Base-by-base conservation (phyloP, 2,797 vertebrate genomes). In the Euphonia xanthogaster region DNA sequence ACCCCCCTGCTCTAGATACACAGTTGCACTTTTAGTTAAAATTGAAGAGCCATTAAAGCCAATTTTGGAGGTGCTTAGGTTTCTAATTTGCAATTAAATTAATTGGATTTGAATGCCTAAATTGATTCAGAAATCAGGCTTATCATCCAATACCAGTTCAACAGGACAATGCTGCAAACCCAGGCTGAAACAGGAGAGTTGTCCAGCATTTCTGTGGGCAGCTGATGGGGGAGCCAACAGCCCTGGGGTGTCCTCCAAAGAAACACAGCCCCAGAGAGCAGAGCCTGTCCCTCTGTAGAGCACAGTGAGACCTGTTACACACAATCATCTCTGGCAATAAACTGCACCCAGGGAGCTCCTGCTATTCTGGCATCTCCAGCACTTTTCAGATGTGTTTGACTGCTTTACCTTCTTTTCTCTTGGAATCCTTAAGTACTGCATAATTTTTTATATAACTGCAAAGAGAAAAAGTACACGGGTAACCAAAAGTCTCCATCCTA, bases 1-100 rank as follows among this genome's bases (percentile, higher is more conserved):
- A 93, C 75, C 54, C 58, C 95, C 75, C 94, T 90, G 81, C 81
- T 92, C 85, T 74, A 91, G 90, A 91, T 86, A 80, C 53, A 84
- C 66, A 39, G 44, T 68, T 75, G 75, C 14, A 83, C 31, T 89
- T 90, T 72, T 78, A 95, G 89, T 67, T 86, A 96, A 88, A 91
- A 85, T 51, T 96, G 66, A 94, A 87, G 35, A 73, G 73, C 24
- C 82, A 72, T 88, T 93, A 88, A 90, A 73, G 57, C 58, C 76
- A 78, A 45, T 58, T 94, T 51, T 75, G 60, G 75, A 88, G 76
- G 82, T 92, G 58, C 86, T 94, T 86, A 93, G 54, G 62, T 73
- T 90, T 90, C 51, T 96, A 92, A 96, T 90, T 94, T 85, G 76
- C 70, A 94, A 65, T 95, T 77, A 95, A 93, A 94, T 86, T 86